Evolutionary conservation across 2,113 vertebrate genomes (phyloP).

Genomic region (Damaliscus lunatus): DNA sequence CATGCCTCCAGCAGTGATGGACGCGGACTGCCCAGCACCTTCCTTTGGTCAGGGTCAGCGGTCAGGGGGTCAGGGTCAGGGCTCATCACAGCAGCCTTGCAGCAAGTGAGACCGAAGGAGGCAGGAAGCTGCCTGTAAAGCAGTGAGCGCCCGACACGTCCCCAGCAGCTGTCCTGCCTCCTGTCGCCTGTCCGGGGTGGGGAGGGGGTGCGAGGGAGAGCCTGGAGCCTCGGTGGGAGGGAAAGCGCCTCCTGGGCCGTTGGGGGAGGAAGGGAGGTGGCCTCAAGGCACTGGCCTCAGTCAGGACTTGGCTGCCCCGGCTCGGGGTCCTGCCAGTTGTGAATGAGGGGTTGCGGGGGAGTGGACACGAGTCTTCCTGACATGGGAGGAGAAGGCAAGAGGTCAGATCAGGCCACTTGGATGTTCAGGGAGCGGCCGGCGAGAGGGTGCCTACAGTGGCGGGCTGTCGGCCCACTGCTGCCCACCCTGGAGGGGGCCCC

Average conservation of each 20-base stretch:
- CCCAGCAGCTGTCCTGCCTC: not conserved
- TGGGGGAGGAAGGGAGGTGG: not conserved
- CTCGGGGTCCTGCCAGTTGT: not conserved
- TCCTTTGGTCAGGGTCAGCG: not conserved
- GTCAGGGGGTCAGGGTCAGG: not conserved
- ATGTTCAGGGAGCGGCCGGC: too few species aligned
- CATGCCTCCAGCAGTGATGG: not conserved
- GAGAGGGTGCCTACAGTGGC: not conserved
- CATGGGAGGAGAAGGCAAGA: not conserved
- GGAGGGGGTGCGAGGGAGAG: not conserved
- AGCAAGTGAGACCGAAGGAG: not conserved
- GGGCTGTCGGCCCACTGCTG: too few species aligned
- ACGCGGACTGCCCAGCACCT: too few species aligned
- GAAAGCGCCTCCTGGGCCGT: not conserved
- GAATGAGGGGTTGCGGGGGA: too few species aligned
- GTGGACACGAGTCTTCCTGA: not conserved
- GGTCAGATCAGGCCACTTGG: not conserved
- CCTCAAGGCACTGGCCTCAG: not conserved
- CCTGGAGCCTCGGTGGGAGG: not conserved
- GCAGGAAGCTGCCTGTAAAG: not conserved
- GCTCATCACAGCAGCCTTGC: not conserved
- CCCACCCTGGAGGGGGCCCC: too few species aligned
- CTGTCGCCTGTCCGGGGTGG: not conserved
- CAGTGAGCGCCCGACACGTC: fast-evolving
- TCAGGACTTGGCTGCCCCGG: not conserved